phyloP scores from a whole-genome alignment of 1,140 invertebrate species.

The Drosophila nasuta region DNA sequence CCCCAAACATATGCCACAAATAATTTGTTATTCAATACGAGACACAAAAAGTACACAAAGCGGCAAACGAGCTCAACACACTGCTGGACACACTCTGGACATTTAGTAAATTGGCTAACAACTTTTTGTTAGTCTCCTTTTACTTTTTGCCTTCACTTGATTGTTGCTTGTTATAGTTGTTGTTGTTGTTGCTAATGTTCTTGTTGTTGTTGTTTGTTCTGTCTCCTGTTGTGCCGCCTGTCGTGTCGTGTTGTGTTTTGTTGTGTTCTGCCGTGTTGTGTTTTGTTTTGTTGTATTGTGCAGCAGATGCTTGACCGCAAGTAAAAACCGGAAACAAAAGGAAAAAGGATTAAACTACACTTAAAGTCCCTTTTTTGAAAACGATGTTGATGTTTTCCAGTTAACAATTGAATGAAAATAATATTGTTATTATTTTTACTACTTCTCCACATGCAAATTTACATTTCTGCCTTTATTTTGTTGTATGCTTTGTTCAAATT shows the following conservation, averaged over 20 bases:
- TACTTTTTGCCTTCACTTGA: slow-evolving; percentile 26
- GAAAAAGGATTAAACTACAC: slow-evolving; percentile 44
- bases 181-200: slow-evolving; percentile 52
- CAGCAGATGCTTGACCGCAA: slow-evolving; percentile 68
- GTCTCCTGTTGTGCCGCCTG: slow-evolving; percentile 49
- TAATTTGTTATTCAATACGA: slow-evolving; percentile 81
- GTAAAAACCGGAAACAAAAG: slow-evolving; percentile 29
- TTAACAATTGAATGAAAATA: slow-evolving; percentile 5
- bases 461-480: not conserved
- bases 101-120: slow-evolving; percentile 81
- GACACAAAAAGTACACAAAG: slow-evolving; percentile 78
- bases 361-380: slow-evolving; percentile 17
- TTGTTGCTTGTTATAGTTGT: slow-evolving; percentile 30
- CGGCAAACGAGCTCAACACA: slow-evolving; percentile 69
- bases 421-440: not conserved
- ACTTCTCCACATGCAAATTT: not conserved
- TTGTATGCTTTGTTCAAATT: not conserved
- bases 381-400: not conserved
- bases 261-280: slow-evolving; percentile 1
- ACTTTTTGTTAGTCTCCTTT: slow-evolving; percentile 61
- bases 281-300: slow-evolving; percentile 45
- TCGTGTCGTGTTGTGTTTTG: slow-evolving; percentile 27
- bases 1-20: slow-evolving; percentile 72
- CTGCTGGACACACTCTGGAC: slow-evolving; percentile 52
- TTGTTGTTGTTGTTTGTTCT: slow-evolving; percentile 53